Evolutionary conservation across 2,888 invertebrate genomes (phyloP), one percentile per base, ranked within the genome.

Genomic region (Epiblema foenella): DNA sequence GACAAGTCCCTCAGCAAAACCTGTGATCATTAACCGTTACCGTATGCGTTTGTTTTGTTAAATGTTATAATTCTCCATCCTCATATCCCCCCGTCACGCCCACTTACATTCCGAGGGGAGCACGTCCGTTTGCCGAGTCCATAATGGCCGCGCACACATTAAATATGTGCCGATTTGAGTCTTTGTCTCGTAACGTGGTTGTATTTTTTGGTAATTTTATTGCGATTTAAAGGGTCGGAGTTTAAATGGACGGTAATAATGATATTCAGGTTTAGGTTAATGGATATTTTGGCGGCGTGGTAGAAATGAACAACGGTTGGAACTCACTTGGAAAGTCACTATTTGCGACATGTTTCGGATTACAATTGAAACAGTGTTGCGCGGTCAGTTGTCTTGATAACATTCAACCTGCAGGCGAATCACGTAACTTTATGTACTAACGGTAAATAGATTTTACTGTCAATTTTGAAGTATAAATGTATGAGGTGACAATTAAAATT

Each of bases 181-280:
- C 49, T 62, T 69, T 69, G 68, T 69, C 37, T 46, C 24, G 67
- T 59, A 68, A 62, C 49, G 51, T 37, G 57, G 37, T 67, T 58
- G 58, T 67, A 33, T 57, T 56, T 69, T 63, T 63, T 59, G 62
- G 68, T 69, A 46, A 63, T 69, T 69, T 63, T 69, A 68, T 63
- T 62, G 49, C 60, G 62, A 63, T 69, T 62, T 67, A 58, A 58
- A 66, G 49, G 66, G 60, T 68, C 20, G 60, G 54, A 52, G 60
- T 54, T 54, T 60, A 60, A 68, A 56, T 54, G 54, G 60, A 46
- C 60, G 17, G 60, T 42, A 60, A 68, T 62, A 37, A 49, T 58
- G 37, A 33, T 58, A 33, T 68, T 68, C 46, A 18, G 49, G 20
- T 51, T 17, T 37, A 9, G 52, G 57, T 18, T 37, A 56, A 51